phyloP scores from a whole-genome alignment of 2,797 vertebrate genomes.

The Ctenopoma kingsleyae region DNA sequence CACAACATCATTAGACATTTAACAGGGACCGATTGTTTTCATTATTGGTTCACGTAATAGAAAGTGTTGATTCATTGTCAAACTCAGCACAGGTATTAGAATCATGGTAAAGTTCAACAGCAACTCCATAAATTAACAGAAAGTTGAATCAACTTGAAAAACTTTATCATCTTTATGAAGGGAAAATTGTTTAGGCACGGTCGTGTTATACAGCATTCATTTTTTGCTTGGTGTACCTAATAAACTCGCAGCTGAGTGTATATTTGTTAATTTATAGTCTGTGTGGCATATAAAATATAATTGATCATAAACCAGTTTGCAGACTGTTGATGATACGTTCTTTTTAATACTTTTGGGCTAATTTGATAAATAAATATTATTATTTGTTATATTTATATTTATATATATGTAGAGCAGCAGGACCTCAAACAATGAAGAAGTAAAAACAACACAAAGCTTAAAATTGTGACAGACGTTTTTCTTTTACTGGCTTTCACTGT shows the following conservation, averaged over 20 bases:
- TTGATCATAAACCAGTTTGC: too few species aligned
- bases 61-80: not conserved
- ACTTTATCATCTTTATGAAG: too few species aligned
- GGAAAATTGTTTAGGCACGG: too few species aligned
- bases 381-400: too few species aligned
- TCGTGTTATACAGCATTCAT: constrained; percentile 5
- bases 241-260: constrained; percentile 19
- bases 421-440: not conserved
- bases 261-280: constrained; percentile 1
- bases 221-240: constrained; percentile 17
- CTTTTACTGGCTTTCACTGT: not conserved
- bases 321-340: too few species aligned
- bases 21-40: not conserved
- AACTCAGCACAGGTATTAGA: not conserved
- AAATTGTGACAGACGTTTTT: constrained; percentile 4
- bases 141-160: not conserved
- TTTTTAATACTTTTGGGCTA: too few species aligned
- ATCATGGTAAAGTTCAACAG: constrained; percentile 12
- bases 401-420: not conserved
- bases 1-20: too few species aligned
- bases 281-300: constrained; percentile 12
- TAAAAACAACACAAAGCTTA: not conserved
- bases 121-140: not conserved
- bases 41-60: constrained; percentile 7
- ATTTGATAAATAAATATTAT: too few species aligned